Percentiles rank a stretch among this genome's conserved stretches.
Conservation (phyloP, 1,140 invertebrate species). For the Diachasma alloeum region DNA sequence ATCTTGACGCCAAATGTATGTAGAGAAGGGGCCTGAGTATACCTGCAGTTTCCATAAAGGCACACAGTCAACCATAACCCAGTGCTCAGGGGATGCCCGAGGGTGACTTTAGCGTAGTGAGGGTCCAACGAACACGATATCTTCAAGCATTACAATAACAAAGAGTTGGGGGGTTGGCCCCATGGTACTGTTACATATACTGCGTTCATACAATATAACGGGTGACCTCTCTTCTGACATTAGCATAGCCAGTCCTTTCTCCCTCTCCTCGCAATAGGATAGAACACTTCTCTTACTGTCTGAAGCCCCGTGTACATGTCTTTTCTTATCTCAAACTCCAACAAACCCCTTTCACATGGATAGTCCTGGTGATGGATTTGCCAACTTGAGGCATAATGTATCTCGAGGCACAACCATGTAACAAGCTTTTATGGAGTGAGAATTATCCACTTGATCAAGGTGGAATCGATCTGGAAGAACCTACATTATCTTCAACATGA, state of each 20-base stretch:
- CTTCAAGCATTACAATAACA: conserved; percentile 43
- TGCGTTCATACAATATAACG: conserved; percentile 21
- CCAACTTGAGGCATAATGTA: background rate
- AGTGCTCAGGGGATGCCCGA: conserved; percentile 28
- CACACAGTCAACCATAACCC: background rate
- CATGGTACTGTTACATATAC: background rate
- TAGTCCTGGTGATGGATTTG: conserved; percentile 38
- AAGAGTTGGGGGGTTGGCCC: conserved; percentile 32
- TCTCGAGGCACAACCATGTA: background rate
- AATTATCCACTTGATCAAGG: background rate
- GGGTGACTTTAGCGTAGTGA: conserved; percentile 35
- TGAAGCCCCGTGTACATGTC: conserved; percentile 36
- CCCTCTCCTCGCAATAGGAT: background rate
- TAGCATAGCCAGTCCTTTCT: conserved; percentile 36
- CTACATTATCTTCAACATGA: background rate
- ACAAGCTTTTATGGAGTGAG: background rate
- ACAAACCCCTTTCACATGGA: conserved; percentile 40
- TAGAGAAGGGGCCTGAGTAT: background rate
- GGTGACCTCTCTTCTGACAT: conserved; percentile 29
- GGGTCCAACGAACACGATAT: conserved; percentile 36
- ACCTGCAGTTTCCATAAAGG: conserved; percentile 5
- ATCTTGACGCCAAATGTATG: background rate
- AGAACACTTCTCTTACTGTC: background rate
- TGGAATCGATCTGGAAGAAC: background rate
- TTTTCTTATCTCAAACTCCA: conserved; percentile 39